Evolutionary conservation across 2,888 invertebrate genomes (phyloP).

Genomic region (Furcula furcula): DNA sequence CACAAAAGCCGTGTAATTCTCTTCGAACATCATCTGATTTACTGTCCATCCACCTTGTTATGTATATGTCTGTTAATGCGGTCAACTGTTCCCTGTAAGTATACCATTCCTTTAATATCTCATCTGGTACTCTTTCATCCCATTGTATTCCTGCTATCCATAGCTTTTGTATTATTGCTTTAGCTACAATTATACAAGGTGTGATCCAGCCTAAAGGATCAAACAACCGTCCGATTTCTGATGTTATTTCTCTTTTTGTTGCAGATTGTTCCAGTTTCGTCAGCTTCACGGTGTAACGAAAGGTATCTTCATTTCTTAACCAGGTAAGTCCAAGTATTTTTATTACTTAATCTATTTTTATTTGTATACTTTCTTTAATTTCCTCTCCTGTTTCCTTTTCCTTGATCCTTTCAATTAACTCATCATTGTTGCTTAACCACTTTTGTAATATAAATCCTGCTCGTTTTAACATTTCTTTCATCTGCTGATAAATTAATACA

Average conservation of each 20-base stretch:
- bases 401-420: not conserved
- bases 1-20: too few relatives aligned
- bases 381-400: not conserved
- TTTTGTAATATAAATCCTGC: slow-evolving; percentile 4
- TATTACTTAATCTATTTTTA: not conserved
- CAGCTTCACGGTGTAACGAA: not conserved
- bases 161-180: too few relatives aligned
- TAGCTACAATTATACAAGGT: not conserved
- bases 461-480: slow-evolving; percentile 4
- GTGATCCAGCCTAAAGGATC: not conserved
- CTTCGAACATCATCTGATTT: too few relatives aligned
- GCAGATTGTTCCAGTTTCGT: not conserved
- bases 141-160: too few relatives aligned
- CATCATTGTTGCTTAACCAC: slow-evolving; percentile 2
- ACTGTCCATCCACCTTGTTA: too few relatives aligned
- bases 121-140: too few relatives aligned
- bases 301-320: not conserved
- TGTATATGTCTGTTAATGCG: too few relatives aligned
- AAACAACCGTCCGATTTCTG: not conserved
- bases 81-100: too few relatives aligned
- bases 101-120: too few relatives aligned
- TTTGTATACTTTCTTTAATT: too few relatives aligned
- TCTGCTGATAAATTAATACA: slow-evolving; percentile 1
- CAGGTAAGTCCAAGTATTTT: not conserved
- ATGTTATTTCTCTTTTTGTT: not conserved